Evolutionary conservation across 2,888 invertebrate species (phyloP).

Genomic region (Cephus sareptanus): DNA sequence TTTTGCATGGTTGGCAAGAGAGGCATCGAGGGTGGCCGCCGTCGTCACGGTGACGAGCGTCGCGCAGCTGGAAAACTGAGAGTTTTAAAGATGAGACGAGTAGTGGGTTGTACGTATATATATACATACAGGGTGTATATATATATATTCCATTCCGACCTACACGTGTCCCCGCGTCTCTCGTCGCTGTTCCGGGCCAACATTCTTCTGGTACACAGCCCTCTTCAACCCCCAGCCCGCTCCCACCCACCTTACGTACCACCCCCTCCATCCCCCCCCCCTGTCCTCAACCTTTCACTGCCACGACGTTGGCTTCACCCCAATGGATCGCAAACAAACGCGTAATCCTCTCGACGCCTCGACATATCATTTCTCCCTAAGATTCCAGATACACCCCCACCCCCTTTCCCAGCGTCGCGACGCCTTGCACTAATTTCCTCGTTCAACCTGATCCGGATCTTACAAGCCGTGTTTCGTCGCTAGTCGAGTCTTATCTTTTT

Average conservation of each 20-base stretch:
- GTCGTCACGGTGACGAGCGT: conserved; percentile 60
- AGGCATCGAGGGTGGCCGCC: conserved; percentile 58
- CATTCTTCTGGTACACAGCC: conserved; percentile 45
- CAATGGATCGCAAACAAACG: conserved; percentile 45
- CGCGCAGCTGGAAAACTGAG: conserved; percentile 62
- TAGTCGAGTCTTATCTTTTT: too few relatives aligned
- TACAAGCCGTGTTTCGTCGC: not conserved
- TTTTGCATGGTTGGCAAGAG: conserved; percentile 1
- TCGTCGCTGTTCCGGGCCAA: conserved; percentile 53
- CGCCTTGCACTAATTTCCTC: not conserved
- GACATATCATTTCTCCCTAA: conserved; percentile 16
- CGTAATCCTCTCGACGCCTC: conserved; percentile 57
- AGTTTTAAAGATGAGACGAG: conserved; percentile 14
- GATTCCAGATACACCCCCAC: conserved; percentile 27
- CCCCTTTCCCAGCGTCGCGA: conserved; percentile 2
- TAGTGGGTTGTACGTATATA: conserved; percentile 24
- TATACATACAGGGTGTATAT: conserved; percentile 1
- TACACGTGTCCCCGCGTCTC: conserved; percentile 62
- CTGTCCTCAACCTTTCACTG: conserved; percentile 22
- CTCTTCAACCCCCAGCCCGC: conserved; percentile 2
- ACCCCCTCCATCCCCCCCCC: conserved; percentile 22
- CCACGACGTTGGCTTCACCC: conserved; percentile 21
- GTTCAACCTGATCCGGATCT: not conserved
- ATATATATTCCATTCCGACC: conserved; percentile 49
- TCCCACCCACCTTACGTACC: conserved; percentile 25